Base-by-base conservation (phyloP, 2,888 invertebrate genomes). In the Cryptops parisi region DNA sequence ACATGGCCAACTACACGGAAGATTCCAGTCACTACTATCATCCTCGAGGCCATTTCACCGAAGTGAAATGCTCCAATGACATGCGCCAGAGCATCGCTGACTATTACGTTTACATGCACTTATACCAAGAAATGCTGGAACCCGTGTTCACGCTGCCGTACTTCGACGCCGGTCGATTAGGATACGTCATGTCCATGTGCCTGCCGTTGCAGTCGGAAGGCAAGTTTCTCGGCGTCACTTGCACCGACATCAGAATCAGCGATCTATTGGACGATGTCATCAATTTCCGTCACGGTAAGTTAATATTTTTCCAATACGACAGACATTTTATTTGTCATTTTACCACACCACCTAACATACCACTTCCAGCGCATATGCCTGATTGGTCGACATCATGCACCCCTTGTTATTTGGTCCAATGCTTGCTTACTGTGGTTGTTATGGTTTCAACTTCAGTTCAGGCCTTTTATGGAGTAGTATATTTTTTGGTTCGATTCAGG, bases 61-160 rank as follows among this genome's bases (percentile, higher is more conserved):
- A 48, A 48, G 33, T 48, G 5, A 48, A 19, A 2, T 48, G 24
- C 12, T 33, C 48, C 22, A 39, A 33, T 21, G 38, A 27, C 12
- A 48, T 48, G 48, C 38, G 12, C 21, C 22, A 38, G 15, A 48
- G 48, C n/a, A 39, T 48, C 21, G 48, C 48, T 12, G 33, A 48
- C 12, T 48, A 48, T 39, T 48, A 48, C 22, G 15, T 39, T 2
- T 19, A 23, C 17, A 19, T 38, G 38, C 48, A 33, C 21, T 6
- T 4, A 9, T 33, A 33, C 25, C 19, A 19, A 27, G 48, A 48
- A 6, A 27, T 21, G 19, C 2, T 22, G 38, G 39, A 33, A 5
- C 48, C 48, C 12, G 23, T 48, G 17, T 48, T 48, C 21, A 48
- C 48, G 5, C 48, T 48, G 4, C 48, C 48, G n/a, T 48, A 48